phyloP scores from a whole-genome alignment of 35 echinoderm and acorn worm genomes.

The Patiria miniata region DNA sequence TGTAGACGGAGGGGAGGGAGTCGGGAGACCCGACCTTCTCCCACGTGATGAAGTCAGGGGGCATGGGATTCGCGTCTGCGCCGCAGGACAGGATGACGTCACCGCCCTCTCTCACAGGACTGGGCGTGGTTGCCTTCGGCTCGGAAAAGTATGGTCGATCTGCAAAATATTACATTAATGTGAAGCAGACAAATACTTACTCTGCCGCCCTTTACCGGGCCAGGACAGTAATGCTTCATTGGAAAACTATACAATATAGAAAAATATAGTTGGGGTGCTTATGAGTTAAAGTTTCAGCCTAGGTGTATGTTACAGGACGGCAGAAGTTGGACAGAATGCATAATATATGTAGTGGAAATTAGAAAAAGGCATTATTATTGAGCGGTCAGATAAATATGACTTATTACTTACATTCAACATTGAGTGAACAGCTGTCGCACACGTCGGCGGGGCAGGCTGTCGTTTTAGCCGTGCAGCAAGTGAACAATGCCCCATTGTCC shows the following conservation, averaged over 20 bases:
- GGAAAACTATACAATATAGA: too few relatives aligned
- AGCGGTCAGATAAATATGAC: not conserved
- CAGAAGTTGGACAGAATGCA: too few relatives aligned
- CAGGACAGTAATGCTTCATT: not conserved
- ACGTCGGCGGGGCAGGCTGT: not conserved
- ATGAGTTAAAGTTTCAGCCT: not conserved
- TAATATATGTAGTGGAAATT: too few relatives aligned
- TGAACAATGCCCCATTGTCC: not conserved
- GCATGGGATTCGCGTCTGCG: not conserved
- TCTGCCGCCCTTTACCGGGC: not conserved
- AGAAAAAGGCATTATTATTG: not conserved
- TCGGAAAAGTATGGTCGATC: not conserved
- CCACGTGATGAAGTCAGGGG: constrained; percentile 21
- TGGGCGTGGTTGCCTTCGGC: not conserved
- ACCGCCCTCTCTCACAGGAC: not conserved
- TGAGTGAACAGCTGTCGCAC: not conserved
- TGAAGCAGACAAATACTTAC: not conserved
- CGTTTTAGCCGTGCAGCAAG: not conserved
- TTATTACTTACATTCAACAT: not conserved
- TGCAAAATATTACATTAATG: too few relatives aligned
- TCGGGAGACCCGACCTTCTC: not conserved
- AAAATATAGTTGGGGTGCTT: too few relatives aligned
- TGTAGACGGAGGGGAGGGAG: not conserved
- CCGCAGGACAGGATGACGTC: not conserved
- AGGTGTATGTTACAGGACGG: not conserved